phyloP scores from a whole-genome alignment of 2,113 vertebrate genomes.

The Brachyistius frenatus region DNA sequence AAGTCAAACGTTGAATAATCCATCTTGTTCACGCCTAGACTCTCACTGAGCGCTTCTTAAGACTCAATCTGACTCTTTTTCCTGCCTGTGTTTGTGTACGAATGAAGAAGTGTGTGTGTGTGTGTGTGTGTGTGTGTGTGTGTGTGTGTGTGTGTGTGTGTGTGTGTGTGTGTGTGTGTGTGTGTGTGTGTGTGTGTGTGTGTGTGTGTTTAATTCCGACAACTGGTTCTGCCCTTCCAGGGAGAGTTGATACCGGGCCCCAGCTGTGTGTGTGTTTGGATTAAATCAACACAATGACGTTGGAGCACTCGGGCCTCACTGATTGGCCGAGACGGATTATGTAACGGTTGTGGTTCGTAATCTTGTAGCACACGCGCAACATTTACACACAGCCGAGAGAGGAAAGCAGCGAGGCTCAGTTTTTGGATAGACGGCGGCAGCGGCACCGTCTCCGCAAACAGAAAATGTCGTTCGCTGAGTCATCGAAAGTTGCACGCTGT shows the following conservation, averaged over 20 bases:
- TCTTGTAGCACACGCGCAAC: too few relatives aligned
- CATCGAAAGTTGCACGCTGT: too few relatives aligned
- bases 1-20: constrained; percentile 20
- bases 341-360: constrained; percentile 22
- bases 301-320: constrained; percentile 6
- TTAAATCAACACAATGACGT: constrained; percentile 34
- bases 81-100: neutral
- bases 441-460: too few relatives aligned
- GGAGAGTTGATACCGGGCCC: constrained; percentile 40
- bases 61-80: neutral
- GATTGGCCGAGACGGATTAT: constrained; percentile 48
- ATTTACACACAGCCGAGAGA: too few relatives aligned
- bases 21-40: neutral
- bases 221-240: constrained; percentile 40
- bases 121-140: neutral
- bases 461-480: too few relatives aligned
- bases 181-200: neutral
- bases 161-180: constrained; percentile 19
- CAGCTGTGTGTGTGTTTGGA: constrained; percentile 53
- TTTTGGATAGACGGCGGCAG: too few relatives aligned
- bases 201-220: constrained; percentile 5
- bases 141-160: neutral
- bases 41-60: too few relatives aligned
- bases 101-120: constrained; percentile 10
- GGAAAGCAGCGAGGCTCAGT: too few relatives aligned